Percentiles rank a stretch among this genome's conserved stretches.
Evolutionary conservation across 2,113 vertebrate species (phyloP).

Genomic region (Malurus melanocephalus): DNA sequence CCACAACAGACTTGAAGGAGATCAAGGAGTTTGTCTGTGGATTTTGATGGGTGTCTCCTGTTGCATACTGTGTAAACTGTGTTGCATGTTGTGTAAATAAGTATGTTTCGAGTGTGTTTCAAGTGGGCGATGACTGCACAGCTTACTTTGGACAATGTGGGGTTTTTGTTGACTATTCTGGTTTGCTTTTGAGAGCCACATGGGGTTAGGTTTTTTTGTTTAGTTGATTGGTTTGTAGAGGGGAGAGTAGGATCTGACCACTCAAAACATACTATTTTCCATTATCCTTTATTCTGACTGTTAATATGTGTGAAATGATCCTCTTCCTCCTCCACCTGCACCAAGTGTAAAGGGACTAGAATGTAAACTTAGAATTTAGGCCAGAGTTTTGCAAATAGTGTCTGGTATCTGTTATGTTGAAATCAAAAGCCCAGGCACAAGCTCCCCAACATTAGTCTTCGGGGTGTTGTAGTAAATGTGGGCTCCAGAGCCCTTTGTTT

Average conservation of each 20-base stretch:
- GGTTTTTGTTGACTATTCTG: neutral
- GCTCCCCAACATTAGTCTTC: neutral
- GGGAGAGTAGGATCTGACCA: neutral
- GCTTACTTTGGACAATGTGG: neutral
- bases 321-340: neutral
- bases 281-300: neutral
- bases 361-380: neutral
- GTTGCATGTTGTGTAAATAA: neutral
- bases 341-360: neutral
- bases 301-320: neutral
- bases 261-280: neutral
- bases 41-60: neutral
- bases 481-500: neutral
- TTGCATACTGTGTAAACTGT: neutral
- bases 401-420: neutral
- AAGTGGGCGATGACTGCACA: neutral
- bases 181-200: neutral
- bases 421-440: neutral
- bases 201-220: neutral
- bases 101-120: neutral
- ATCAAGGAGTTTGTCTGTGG: neutral
- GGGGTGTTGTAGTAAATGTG: neutral
- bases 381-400: neutral
- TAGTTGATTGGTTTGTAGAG: neutral
- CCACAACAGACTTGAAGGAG: neutral